phyloP scores from a whole-genome alignment of 1,140 invertebrate genomes.

The Neodiprion fabricii region DNA sequence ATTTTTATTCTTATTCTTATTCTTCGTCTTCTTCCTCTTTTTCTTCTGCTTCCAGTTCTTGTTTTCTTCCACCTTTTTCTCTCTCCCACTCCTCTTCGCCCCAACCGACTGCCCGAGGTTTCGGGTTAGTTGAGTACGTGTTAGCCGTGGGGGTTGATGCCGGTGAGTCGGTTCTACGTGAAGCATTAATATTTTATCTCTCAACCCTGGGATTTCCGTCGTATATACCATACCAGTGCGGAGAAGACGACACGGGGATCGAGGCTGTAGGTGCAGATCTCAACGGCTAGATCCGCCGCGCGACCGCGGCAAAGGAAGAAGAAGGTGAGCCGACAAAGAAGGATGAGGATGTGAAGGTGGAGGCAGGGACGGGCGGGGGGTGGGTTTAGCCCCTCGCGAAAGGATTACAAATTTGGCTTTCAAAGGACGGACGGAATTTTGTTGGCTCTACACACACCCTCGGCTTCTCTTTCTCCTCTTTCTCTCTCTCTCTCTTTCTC shows the following conservation, averaged over 20 bases:
- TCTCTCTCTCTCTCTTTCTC: no score
- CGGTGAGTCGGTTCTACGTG: not conserved
- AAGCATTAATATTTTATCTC: constrained; percentile 16
- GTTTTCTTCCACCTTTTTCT: constrained; percentile 11
- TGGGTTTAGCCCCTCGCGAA: not conserved
- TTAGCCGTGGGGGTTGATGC: not conserved
- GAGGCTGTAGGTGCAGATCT: not conserved
- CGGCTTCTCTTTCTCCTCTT: no score
- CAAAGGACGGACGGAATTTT: constrained; percentile 14
- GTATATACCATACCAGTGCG: no score
- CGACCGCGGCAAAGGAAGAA: not conserved
- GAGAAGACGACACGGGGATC: not conserved
- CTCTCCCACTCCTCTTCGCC: constrained; percentile 16
- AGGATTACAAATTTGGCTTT: constrained; percentile 20
- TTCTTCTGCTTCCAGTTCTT: constrained; percentile 25
- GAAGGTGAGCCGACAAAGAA: not conserved
- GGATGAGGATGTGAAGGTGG: no score
- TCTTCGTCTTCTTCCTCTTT: not conserved
- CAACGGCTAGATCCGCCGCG: no score
- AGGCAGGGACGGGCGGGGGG: not conserved
- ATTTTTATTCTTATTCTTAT: not conserved
- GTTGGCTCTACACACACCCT: constrained; percentile 12
- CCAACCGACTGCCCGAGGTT: not conserved
- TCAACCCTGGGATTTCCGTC: not conserved
- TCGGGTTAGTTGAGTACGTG: not conserved